phyloP scores from a whole-genome alignment of 2,888 invertebrate species.

The Galerucella pusilla region DNA sequence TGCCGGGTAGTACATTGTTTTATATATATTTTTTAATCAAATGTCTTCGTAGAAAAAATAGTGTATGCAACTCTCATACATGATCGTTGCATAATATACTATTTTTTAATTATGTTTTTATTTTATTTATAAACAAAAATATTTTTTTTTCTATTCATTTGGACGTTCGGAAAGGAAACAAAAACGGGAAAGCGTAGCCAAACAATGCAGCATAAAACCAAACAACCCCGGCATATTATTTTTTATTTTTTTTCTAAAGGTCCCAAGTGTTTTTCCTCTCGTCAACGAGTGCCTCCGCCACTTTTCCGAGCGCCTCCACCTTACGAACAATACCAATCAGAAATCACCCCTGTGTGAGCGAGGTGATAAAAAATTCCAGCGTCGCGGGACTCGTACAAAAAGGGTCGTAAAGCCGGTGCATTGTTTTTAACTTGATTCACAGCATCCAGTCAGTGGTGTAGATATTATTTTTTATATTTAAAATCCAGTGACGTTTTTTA shows the following conservation, averaged over 20 bases:
- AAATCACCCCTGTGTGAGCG: conserved; percentile 31
- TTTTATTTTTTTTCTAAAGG: conserved; percentile 8
- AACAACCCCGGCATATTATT: conserved; percentile 15
- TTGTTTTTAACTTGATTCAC: conserved; percentile 28
- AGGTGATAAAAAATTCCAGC: conserved; percentile 37
- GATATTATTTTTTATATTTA: background rate
- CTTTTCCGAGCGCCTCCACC: conserved; percentile 18
- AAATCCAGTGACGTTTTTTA: background rate
- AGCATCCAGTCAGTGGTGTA: conserved; percentile 8
- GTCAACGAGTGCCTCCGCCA: conserved; percentile 8
- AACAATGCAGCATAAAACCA: conserved; percentile 2
- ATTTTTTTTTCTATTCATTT: background rate
- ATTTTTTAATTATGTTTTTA: background rate
- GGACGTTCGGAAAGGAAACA: background rate
- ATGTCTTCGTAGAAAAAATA: too few species aligned
- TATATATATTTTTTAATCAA: too few species aligned
- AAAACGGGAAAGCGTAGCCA: background rate
- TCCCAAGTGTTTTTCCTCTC: conserved; percentile 10
- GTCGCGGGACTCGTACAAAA: conserved; percentile 35
- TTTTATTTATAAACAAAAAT: background rate
- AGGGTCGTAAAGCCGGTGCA: conserved; percentile 23
- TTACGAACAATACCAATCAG: conserved; percentile 31
- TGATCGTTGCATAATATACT: too few species aligned
- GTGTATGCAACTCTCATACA: too few species aligned
- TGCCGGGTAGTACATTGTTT: too few species aligned